A percentile compares a stretch with the other conserved stretches of the same genome.
phyloP scores from a whole-genome alignment of 2,797 vertebrate genomes.

The Notamacropus eugenii region DNA sequence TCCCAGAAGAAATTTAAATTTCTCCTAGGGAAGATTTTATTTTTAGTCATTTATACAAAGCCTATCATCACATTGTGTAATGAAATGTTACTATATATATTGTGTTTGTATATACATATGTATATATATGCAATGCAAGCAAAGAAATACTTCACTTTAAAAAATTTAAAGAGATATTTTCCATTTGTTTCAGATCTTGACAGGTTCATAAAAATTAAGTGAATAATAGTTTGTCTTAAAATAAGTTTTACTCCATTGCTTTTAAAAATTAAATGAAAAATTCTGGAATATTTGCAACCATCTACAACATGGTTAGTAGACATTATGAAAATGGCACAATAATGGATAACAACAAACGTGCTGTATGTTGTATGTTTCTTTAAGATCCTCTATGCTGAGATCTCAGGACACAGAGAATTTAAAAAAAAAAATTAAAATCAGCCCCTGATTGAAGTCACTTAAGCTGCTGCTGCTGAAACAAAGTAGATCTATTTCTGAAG shows the following conservation, averaged over 20 bases:
- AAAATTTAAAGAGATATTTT: constrained; percentile 49
- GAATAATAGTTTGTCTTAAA: neutral
- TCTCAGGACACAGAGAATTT: neutral
- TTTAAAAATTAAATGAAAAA: neutral
- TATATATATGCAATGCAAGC: constrained; percentile 62
- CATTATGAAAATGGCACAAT: neutral
- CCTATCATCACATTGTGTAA: constrained; percentile 73
- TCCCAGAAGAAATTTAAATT: constrained; percentile 70
- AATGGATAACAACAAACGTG: neutral
- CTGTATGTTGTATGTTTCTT: neutral
- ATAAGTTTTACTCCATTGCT: neutral
- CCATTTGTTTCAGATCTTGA: constrained; percentile 52
- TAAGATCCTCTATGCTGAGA: neutral
- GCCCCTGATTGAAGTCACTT: neutral
- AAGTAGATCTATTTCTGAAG: neutral
- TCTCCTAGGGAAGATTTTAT: constrained; percentile 58
- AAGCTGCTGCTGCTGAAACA: neutral
- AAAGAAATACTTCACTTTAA: constrained; percentile 63
- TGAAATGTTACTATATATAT: constrained; percentile 68
- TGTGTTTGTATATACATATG: constrained; percentile 14
- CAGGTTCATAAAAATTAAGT: constrained; percentile 5
- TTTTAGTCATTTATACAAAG: constrained; percentile 74
- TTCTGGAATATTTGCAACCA: neutral
- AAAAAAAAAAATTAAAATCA: neutral
- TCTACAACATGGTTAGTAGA: neutral